These are phyloP conservation scores for Brienomyrus brachyistius DNA, from an alignment of 2,113 vertebrate species.

Conservation along the genomic window DNA sequence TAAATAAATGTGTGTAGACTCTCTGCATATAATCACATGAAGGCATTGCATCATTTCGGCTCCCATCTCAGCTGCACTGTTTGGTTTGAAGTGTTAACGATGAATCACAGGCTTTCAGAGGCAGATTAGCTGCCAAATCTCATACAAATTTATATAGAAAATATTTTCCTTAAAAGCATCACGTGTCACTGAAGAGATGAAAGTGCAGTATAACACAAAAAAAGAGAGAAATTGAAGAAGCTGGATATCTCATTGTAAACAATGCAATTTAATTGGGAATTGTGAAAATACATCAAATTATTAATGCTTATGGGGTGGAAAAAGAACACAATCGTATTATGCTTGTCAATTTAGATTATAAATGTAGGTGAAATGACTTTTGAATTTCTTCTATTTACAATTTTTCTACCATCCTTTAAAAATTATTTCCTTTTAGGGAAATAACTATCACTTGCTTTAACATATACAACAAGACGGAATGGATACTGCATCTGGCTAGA, in stretches of 20 bases:
- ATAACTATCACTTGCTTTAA: not conserved
- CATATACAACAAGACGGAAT: not conserved
- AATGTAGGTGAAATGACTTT: not conserved
- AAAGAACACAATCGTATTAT: not conserved
- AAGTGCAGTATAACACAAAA: not conserved
- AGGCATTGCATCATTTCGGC: not conserved
- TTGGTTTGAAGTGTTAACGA: not conserved
- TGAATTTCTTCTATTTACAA: not conserved
- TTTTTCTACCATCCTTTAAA: not conserved
- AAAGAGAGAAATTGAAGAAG: not conserved
- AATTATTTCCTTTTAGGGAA: not conserved
- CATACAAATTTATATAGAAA: not conserved
- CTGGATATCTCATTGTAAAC: not conserved
- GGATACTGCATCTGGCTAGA: not conserved
- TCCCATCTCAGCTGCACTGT: not conserved
- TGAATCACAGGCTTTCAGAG: not conserved
- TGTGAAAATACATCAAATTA: not conserved
- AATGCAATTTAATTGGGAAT: not conserved
- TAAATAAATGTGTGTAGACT: slow-evolving; percentile 28
- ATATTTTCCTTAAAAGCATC: not conserved
- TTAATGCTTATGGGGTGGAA: not conserved
- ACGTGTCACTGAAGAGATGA: not conserved
- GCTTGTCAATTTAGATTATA: not conserved
- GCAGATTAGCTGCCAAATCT: not conserved
- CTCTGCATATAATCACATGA: slow-evolving; percentile 15